A percentile compares a stretch with the other conserved stretches of the same genome.
Evolutionary conservation across 2,113 vertebrate species (phyloP).

Genomic region (Coptodon bakossiorum): DNA sequence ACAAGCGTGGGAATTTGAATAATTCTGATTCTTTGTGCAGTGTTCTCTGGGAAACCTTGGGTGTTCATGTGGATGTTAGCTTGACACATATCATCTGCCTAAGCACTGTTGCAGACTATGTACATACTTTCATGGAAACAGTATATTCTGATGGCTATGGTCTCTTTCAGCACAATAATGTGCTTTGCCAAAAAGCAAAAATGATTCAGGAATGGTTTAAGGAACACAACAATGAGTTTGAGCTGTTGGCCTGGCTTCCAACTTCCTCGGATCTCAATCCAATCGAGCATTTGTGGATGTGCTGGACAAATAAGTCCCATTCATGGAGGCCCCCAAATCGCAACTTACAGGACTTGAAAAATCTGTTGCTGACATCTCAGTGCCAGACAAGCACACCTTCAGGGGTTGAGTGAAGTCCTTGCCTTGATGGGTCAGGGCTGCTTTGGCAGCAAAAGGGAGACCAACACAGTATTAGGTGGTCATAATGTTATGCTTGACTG

Average conservation of each 20-base stretch:
- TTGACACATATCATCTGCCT: not conserved
- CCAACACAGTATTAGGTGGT: not conserved
- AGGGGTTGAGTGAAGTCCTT: not conserved
- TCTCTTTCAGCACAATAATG: not conserved
- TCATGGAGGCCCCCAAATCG: not conserved
- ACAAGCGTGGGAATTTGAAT: not conserved
- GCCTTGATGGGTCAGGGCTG: not conserved
- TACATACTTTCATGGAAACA: not conserved
- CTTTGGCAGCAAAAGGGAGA: not conserved
- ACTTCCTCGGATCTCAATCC: not conserved
- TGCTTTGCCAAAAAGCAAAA: not conserved
- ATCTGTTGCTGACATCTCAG: not conserved
- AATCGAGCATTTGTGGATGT: not conserved
- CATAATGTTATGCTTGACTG: not conserved
- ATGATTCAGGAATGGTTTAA: not conserved
- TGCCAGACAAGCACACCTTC: not conserved
- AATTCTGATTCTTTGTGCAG: not conserved
- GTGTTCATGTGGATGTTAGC: not conserved
- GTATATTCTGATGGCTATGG: not conserved
- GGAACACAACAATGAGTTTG: not conserved
- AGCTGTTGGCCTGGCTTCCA: not conserved
- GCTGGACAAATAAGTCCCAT: not conserved
- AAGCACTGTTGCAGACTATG: not conserved
- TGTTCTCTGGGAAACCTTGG: not conserved
- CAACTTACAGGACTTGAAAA: not conserved